A percentile compares a stretch with the other conserved stretches of the same genome.
phyloP scores from a whole-genome alignment of 2,797 vertebrate species.

The Antennarius maculatus region DNA sequence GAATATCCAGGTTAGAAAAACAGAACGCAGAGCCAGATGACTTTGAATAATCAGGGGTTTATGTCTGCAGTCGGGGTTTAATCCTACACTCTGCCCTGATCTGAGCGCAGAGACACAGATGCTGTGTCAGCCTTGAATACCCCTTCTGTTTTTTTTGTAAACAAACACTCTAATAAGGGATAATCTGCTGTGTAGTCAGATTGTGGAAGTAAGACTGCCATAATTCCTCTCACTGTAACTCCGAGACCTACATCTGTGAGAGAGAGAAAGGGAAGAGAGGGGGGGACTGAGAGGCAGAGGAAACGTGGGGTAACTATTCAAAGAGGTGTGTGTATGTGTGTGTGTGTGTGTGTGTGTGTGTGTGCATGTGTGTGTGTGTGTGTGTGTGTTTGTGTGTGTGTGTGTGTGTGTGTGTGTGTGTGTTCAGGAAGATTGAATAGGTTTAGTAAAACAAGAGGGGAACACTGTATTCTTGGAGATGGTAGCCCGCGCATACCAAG shows the following conservation, averaged over 20 bases:
- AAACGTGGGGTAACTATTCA: constrained; percentile 11
- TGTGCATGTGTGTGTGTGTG: constrained; percentile 14
- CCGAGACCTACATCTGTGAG: constrained; percentile 14
- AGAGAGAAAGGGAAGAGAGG: not conserved
- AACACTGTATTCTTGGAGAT: constrained; percentile 69
- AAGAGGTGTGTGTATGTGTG: not conserved
- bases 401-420: constrained; percentile 11
- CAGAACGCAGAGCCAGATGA: constrained; percentile 32
- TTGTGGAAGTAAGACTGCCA: constrained; percentile 36
- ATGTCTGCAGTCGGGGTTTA: constrained; percentile 35
- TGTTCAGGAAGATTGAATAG: not conserved
- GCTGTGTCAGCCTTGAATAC: constrained; percentile 18
- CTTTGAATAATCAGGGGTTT: constrained; percentile 45
- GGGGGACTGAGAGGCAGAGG: constrained; percentile 1
- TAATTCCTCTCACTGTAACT: constrained; percentile 25
- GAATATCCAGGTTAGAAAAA: constrained; percentile 38
- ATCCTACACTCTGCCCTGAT: constrained; percentile 46
- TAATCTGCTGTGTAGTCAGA: constrained; percentile 54
- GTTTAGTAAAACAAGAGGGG: constrained; percentile 43
- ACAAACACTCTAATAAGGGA: constrained; percentile 46
- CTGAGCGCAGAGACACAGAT: constrained; percentile 41
- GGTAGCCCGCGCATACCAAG: constrained; percentile 73
- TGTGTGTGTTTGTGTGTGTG: constrained; percentile 19
- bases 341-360: constrained; percentile 17
- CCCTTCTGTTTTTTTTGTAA: constrained; percentile 47